Percentiles rank a stretch among this genome's conserved stretches.
Conservation (phyloP, 2,797 vertebrate genomes). For the Sebastes itinus region DNA sequence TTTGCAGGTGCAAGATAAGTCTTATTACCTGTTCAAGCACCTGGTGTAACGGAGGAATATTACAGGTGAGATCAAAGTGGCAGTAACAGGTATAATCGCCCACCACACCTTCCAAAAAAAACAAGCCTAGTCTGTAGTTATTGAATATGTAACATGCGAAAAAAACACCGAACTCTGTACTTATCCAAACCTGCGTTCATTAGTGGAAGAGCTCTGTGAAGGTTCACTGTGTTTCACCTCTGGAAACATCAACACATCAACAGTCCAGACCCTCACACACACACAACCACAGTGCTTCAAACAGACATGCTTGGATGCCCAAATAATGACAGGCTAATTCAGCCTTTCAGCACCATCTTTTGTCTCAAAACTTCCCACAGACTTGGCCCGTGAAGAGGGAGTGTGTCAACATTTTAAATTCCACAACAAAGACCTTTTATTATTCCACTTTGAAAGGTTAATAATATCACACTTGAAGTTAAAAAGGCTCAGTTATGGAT, state of each 20-base stretch:
- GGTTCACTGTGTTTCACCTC: conserved; percentile 63
- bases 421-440: conserved; percentile 65
- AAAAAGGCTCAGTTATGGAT: conserved; percentile 47
- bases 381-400: conserved; percentile 46
- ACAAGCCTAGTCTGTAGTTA: conserved; percentile 26
- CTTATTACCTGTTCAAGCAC: conserved; percentile 54
- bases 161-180: conserved; percentile 14
- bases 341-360: conserved; percentile 76
- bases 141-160: conserved; percentile 46
- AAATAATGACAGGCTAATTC: conserved; percentile 78
- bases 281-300: conserved; percentile 45
- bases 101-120: not conserved
- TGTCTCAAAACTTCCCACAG: conserved; percentile 67
- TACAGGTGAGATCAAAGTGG: conserved; percentile 64
- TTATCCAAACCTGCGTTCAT: conserved; percentile 45
- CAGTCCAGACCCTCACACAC: conserved; percentile 34
- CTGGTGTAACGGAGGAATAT: conserved; percentile 47
- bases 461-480: conserved; percentile 59
- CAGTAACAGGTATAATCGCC: not conserved
- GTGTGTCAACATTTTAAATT: conserved; percentile 67
- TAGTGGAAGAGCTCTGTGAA: conserved; percentile 52
- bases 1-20: conserved; percentile 64
- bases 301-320: conserved; percentile 56
- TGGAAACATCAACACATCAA: conserved; percentile 75
- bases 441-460: conserved; percentile 60